Base-by-base conservation (phyloP, 2,888 invertebrate species). In the Caenorhabditis sp. region DNA sequence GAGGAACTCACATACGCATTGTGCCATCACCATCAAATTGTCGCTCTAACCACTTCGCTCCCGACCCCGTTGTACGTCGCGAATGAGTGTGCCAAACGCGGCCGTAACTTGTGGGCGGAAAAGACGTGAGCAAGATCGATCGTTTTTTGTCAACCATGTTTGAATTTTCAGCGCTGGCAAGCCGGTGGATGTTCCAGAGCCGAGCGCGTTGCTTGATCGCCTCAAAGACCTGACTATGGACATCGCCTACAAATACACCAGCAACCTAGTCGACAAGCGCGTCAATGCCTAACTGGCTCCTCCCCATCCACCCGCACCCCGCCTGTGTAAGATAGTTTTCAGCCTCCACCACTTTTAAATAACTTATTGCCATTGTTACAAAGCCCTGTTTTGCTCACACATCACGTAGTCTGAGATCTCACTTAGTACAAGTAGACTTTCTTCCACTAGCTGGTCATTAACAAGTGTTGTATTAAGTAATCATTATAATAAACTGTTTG, bases 11-110 rank as follows among this genome's bases (percentile, higher is more conserved):
- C 87, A 6, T 80, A 80, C 53, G 70, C 71, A 4, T 79, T 88
- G 17, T 78, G 81, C 35, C 83, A 81, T 73, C 81, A 78, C 3
- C 84, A 86, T 41, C 86, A 88, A 59, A 87, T 87, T 50, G 83
- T 86, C 41, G 65, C 61, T 26, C 52, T 75, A n/a, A 65, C 86
- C 0, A 84, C 83, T 2, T 83, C 83, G 2, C 45, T 86, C 0
- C 87, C 87, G 9, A 70, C 86, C 1, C 86, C 86, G 11, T 68
- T 86, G 27, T 86, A 85, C 66, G 76, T 84, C 35, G 86, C 86
- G 11, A 76, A 82, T 37, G 78, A 79, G 20, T 86, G 85, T 41
- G 85, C 86, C 1, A 82, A 86, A 58, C 70, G 86, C 17, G 86
- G 86, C 24, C 58, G 79, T 2, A 50, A 22, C 11, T 24, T 79